Base-by-base conservation (phyloP, 2,797 vertebrate species). In the Podarcis siculus region DNA sequence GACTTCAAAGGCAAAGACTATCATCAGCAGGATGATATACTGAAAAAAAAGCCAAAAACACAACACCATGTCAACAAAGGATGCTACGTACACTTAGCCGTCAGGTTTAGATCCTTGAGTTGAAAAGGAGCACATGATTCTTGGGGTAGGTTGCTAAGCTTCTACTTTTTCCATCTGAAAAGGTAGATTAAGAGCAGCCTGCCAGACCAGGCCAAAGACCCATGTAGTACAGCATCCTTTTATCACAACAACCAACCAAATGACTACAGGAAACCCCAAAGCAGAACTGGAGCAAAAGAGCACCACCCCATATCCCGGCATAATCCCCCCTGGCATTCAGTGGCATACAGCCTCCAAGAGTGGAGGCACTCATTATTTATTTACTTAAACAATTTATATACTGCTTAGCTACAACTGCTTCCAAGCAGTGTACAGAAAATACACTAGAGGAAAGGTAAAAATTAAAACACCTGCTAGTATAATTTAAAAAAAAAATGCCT, bases 11-110 rank as follows among this genome's bases (percentile, higher is more conserved):
- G 95, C 95, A 5, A 96, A 98, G 7, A 97, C 96, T 81, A 98
- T 95, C 81, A 98, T 93, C 97, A 97, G 97, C 93, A 98, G 90
- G 90, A 97, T 94, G 85, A 97, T 95, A 90, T 98, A 98, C 97
- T 98, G 72, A 82, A 79, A 93, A 58, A 58, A 85, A 85, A 94
- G 42, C 92, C 21, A 21, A 89, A 66, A 39, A 55, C 21, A 61
- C 75, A 30, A 76, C 77, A 55, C 13, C 71, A 73, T 82, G 79
- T 49, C 45, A 87, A 73, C 13, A 67, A n/a, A 79, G 45, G 67
- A 78, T 7, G 12, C 79, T 66, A 5, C 8, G 64, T 9, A 66
- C 1, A 45, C 32, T 82, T 71, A 42, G 2, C 6, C 4, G 19
- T 83, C n/a, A 69, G 9, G 37, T 17, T 12, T 61, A 77, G 58